phyloP scores from a whole-genome alignment of 1,140 invertebrate genomes.

The Drosophila chauvacae region DNA sequence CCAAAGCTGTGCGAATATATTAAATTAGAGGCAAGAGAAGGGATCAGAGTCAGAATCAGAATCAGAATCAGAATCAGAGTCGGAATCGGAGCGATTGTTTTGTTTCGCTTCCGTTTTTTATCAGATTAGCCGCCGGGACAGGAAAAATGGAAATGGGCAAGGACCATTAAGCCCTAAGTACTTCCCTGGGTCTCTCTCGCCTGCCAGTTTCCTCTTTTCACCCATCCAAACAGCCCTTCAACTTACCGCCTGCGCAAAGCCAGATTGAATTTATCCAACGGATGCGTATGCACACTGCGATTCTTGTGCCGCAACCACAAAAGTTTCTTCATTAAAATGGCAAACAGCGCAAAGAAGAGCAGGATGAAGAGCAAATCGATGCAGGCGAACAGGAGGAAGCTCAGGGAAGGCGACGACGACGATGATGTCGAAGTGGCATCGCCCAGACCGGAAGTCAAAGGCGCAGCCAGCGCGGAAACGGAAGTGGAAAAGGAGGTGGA shows the following conservation, averaged over 20 bases:
- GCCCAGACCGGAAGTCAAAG: slow-evolving; percentile 66
- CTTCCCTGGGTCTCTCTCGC: slow-evolving; percentile 3
- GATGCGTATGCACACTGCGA: slow-evolving; percentile 81
- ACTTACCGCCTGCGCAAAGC: slow-evolving; percentile 76
- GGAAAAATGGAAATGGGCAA: slow-evolving; percentile 26
- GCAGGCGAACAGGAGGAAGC: slow-evolving; percentile 80
- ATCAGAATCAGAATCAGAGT: not conserved
- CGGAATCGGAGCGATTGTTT: slow-evolving; percentile 17
- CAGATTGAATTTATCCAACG: slow-evolving; percentile 82
- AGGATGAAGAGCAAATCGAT: slow-evolving; percentile 83
- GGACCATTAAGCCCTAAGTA: slow-evolving; percentile 29
- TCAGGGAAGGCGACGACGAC: slow-evolving; percentile 57
- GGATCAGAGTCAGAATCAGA: not conserved
- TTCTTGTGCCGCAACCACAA: slow-evolving; percentile 84
- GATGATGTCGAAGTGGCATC: slow-evolving; percentile 14
- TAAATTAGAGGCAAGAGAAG: slow-evolving; percentile 20
- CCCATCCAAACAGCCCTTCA: not conserved
- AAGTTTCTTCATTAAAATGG: slow-evolving; percentile 85
- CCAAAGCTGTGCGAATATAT: slow-evolving; percentile 85
- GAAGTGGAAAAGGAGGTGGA: slow-evolving; percentile 14
- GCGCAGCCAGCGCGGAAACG: slow-evolving; percentile 43
- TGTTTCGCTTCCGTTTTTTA: slow-evolving; percentile 23
- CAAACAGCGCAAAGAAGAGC: slow-evolving; percentile 80
- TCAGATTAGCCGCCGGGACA: slow-evolving; percentile 28
- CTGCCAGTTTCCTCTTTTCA: not conserved